Conservation (phyloP, 2,888 invertebrate species). For the Campoplex capitator region DNA sequence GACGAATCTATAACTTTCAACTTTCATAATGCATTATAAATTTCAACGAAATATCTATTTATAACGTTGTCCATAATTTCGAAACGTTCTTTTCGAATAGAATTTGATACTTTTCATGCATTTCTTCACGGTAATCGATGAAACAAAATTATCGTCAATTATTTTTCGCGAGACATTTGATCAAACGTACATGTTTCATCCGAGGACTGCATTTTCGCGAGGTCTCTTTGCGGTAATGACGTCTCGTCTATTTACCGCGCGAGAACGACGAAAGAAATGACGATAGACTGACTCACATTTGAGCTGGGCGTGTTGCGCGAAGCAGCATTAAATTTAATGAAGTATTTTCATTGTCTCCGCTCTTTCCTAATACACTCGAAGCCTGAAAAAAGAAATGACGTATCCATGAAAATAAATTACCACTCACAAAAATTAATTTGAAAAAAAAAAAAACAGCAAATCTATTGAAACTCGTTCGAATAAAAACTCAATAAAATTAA, state of each 20-base stretch:
- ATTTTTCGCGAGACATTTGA: not conserved
- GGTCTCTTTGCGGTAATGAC: constrained; percentile 65
- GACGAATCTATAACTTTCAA: constrained; percentile 23
- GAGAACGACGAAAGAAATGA: constrained; percentile 60
- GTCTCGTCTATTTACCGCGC: constrained; percentile 54
- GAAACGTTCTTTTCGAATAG: not conserved
- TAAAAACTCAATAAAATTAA: not conserved
- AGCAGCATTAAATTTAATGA: constrained; percentile 18
- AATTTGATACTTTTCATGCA: not conserved
- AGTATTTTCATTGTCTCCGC: constrained; percentile 43
- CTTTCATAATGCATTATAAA: constrained; percentile 29
- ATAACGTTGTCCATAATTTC: not conserved
- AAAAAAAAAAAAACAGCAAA: not conserved
- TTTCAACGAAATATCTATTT: not conserved
- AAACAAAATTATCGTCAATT: not conserved
- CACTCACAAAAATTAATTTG: not conserved
- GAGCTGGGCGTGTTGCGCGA: constrained; percentile 57
- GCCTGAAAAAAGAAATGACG: not conserved
- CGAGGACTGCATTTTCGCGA: constrained; percentile 37
- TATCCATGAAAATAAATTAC: not conserved
- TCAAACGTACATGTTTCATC: not conserved
- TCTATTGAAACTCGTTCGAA: not conserved
- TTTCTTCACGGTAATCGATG: not conserved
- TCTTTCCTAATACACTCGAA: not conserved
- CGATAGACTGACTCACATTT: constrained; percentile 68